These are phyloP conservation scores for Amphipoea lucens DNA, from an alignment of 2,888 invertebrate species.

Conservation along the genomic window DNA sequence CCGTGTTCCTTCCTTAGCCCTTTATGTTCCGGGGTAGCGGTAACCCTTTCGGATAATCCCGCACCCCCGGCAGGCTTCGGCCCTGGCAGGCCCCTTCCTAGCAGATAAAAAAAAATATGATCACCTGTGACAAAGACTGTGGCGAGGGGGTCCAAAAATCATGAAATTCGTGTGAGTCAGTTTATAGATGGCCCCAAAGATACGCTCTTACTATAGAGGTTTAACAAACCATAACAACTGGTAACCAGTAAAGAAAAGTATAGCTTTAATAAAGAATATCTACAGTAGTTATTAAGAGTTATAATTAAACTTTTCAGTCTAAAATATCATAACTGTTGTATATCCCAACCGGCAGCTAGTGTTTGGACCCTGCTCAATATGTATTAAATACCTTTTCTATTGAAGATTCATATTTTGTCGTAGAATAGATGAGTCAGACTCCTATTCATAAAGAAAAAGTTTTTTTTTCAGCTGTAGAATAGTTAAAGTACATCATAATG, in stretches of 20 bases:
- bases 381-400: conserved; percentile 26
- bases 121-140: background rate
- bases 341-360: conserved; percentile 26
- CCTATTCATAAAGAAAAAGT: background rate
- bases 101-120: too few species aligned
- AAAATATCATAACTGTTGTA: conserved; percentile 10
- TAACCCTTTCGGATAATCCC: too few species aligned
- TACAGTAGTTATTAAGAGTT: conserved; percentile 41
- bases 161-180: background rate
- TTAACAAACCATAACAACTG: background rate
- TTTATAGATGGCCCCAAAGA: background rate
- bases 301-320: conserved; percentile 11
- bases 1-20: too few species aligned
- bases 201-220: background rate
- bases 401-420: background rate
- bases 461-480: background rate
- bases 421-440: conserved; percentile 26
- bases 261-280: conserved; percentile 67
- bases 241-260: conserved; percentile 33
- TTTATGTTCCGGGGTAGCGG: too few species aligned
- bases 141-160: background rate
- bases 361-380: conserved; percentile 38
- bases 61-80: too few species aligned
- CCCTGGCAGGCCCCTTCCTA: too few species aligned
- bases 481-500: background rate